Base-by-base conservation (phyloP, 2,113 vertebrate species). In the Gymnarchus niloticus region DNA sequence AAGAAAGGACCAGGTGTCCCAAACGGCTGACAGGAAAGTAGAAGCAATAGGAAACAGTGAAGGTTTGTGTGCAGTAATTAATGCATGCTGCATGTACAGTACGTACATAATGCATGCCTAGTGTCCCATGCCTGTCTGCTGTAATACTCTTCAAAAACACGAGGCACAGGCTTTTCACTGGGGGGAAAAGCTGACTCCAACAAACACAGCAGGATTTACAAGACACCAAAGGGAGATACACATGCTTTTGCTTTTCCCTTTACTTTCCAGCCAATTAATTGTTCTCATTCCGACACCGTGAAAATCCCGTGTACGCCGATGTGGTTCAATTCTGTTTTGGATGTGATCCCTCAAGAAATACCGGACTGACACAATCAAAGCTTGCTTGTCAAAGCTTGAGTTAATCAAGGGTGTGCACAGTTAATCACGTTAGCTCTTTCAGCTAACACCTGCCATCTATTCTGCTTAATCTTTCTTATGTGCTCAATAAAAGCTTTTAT, bases 381-480 rank as follows among this genome's bases (percentile, higher is more conserved):
- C 88, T 89, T 89, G 87, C 91, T 92, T 93, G 91, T 94, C 94
- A 93, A 92, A 94, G 89, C 91, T 59, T 88, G 91, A 92, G 92
- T 90, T 94, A 91, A 95, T 95, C 91, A 93, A 91, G 92, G 92
- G 7, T 44, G 85, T 49, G 90, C 56, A 19, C 85, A 88, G 86
- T 94, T 94, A 92, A 95, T 95, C 93, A 92, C 92, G 91, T 90
- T 90, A 91, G 89, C 85, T 93, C 91, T 89, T 91, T 88, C 87
- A 89, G 87, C 85, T 90, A 91, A 88, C 88, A 86, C 61, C 91
- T 92, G 91, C 88, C 88, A 92, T 90, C 80, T 81, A 89, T 88
- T 85, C 91, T 14, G 86, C 69, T 80, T 92, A 89, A 92, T 83
- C 91, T 90, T 88, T 86, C 85, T 88, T 87, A 78, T 89, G 86